These are phyloP conservation scores for Echinops telfairi DNA, from an alignment of 2,113 vertebrate genomes.

Conservation along the genomic window DNA sequence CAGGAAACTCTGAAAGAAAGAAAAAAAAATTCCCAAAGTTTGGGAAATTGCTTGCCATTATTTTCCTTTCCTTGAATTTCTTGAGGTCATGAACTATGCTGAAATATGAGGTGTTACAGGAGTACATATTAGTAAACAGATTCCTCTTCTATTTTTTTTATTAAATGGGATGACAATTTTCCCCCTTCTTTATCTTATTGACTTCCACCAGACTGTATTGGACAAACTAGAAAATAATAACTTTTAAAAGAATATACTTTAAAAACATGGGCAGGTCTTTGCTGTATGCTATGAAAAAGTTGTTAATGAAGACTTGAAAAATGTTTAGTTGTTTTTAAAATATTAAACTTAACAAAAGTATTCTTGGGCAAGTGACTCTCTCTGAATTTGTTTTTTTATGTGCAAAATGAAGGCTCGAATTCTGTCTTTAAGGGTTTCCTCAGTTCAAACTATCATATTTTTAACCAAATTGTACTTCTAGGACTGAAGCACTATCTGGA, in stretches of 20 bases:
- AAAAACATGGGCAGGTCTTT: constrained; percentile 15
- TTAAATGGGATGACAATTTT: not conserved
- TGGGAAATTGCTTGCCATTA: constrained; percentile 56
- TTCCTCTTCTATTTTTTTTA: constrained; percentile 2
- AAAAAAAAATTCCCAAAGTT: not conserved
- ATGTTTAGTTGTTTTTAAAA: not conserved
- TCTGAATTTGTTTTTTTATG: not conserved
- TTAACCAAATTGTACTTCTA: not conserved
- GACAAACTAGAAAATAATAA: constrained; percentile 51
- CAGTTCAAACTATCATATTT: constrained; percentile 12
- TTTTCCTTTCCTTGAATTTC: constrained; percentile 44
- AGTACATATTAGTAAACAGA: constrained; percentile 55
- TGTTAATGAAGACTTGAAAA: constrained; percentile 43
- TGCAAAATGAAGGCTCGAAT: constrained; percentile 35
- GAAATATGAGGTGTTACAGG: not conserved
- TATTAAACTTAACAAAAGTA: constrained; percentile 34
- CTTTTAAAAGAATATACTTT: constrained; percentile 27
- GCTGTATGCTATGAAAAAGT: not conserved
- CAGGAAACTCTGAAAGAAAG: constrained; percentile 25
- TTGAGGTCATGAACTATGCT: not conserved
- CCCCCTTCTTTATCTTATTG: constrained; percentile 31
- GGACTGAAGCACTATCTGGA: not conserved
- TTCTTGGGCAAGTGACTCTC: not conserved
- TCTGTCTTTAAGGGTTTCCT: not conserved
- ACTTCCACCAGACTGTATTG: not conserved